These are phyloP conservation scores for Phymastichus coffea DNA, from an alignment of 1,140 invertebrate species.

Conservation along the genomic window DNA sequence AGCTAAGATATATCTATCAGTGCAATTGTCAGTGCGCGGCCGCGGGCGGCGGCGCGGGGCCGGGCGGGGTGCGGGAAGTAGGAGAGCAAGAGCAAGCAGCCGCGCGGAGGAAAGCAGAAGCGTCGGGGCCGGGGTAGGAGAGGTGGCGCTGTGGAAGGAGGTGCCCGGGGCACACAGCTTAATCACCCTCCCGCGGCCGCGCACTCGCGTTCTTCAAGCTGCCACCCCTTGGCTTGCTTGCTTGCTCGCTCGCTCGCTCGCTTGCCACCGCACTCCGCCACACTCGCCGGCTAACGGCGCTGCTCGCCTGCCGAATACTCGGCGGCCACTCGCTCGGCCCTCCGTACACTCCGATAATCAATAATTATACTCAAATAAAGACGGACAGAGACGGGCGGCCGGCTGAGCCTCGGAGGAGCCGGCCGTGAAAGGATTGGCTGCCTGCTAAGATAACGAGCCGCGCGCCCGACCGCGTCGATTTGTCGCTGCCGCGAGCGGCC, in stretches of 20 bases:
- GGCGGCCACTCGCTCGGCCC: constrained; percentile 36
- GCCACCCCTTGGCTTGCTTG: background rate
- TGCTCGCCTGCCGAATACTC: constrained; percentile 21
- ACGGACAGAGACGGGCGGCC: constrained; percentile 47
- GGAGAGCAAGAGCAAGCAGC: too few relatives aligned
- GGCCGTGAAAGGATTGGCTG: constrained; percentile 50
- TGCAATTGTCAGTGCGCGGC: constrained; percentile 56
- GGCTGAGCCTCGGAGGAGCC: too few relatives aligned
- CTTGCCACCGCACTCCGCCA: too few relatives aligned
- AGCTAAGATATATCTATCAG: constrained; percentile 58
- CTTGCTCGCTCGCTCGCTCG: too few relatives aligned
- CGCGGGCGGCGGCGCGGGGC: too few relatives aligned
- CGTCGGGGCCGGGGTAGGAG: constrained; percentile 45
- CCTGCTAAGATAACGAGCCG: constrained; percentile 29
- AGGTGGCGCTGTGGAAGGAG: background rate
- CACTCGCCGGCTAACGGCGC: background rate
- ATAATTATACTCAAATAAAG: constrained; percentile 59
- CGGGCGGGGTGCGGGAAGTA: too few relatives aligned
- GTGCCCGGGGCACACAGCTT: constrained; percentile 55
- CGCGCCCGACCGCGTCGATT: background rate
- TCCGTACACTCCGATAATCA: constrained; percentile 57
- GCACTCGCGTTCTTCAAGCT: constrained; percentile 47
- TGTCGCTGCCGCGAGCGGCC: too few relatives aligned
- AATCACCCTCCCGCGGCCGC: constrained; percentile 55
- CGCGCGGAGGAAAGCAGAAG: too few relatives aligned